Percentiles rank a stretch among this genome's conserved stretches.
Evolutionary conservation across 2,797 vertebrate species (phyloP).

Genomic region (Trichosurus vulpecula): DNA sequence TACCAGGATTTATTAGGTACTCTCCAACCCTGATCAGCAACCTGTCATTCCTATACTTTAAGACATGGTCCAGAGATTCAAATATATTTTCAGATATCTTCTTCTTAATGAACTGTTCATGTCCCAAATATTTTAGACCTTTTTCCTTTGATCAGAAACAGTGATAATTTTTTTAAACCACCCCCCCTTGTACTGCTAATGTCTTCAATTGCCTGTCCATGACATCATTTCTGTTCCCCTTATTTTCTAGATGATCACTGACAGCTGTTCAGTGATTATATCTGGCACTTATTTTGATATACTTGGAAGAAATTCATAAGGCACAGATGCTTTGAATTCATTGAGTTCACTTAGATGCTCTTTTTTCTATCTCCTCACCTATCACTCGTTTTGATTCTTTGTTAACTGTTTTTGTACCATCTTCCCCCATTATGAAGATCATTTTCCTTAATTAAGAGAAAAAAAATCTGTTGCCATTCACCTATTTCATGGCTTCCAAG

Average conservation of each 20-base stretch:
- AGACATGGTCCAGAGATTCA: neutral
- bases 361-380: neutral
- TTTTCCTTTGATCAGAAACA: neutral
- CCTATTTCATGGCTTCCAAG: neutral
- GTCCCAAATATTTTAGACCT: neutral
- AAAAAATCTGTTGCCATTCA: neutral
- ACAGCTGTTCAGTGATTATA: neutral
- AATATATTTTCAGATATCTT: neutral
- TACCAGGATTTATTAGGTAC: neutral
- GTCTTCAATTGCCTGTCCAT: neutral
- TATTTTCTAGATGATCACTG: neutral
- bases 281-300: neutral
- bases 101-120: neutral
- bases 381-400: neutral
- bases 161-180: neutral
- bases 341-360: neutral
- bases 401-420: neutral
- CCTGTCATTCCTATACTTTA: neutral
- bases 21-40: neutral
- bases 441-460: neutral
- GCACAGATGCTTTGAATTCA: neutral
- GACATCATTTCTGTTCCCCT: neutral
- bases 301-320: neutral
- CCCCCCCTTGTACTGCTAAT: neutral
- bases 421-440: neutral